A percentile compares a stretch with the other conserved stretches of the same genome.
These are phyloP conservation scores for Mactra quadrangularis DNA, from an alignment of 1,140 invertebrate species.

Conservation along the genomic window DNA sequence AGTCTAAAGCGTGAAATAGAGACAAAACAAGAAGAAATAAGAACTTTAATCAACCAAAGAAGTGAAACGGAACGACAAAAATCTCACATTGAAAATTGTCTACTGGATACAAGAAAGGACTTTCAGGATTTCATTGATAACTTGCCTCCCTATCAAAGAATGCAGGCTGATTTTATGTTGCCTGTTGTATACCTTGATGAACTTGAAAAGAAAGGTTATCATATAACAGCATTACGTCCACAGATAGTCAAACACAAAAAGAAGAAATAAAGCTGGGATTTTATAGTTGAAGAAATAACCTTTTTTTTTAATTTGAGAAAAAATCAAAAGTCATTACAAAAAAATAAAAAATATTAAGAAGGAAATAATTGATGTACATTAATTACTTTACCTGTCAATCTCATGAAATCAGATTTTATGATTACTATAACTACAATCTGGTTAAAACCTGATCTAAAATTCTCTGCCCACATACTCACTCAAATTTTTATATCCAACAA, in stretches of 20 bases:
- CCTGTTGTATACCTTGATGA: conserved; percentile 69
- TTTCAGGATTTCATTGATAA: conserved; percentile 75
- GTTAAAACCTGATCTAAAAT: too few relatives aligned
- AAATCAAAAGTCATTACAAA: too few relatives aligned
- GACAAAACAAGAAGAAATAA: conserved; percentile 57
- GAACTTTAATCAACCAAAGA: conserved; percentile 47
- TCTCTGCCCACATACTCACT: too few relatives aligned
- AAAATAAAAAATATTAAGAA: not conserved
- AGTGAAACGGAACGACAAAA: conserved; percentile 64
- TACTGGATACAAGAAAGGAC: conserved; percentile 63
- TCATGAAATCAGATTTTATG: too few relatives aligned
- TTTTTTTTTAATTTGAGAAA: too few relatives aligned
- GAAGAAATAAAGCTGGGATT: not conserved
- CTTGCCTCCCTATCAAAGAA: conserved; percentile 59
- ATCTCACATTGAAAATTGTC: conserved; percentile 62
- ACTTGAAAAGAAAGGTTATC: conserved; percentile 54
- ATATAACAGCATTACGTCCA: conserved; percentile 25
- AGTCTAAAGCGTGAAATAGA: conserved; percentile 61
- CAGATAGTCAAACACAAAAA: conserved; percentile 16
- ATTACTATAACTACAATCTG: too few relatives aligned
- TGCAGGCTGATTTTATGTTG: conserved; percentile 69
- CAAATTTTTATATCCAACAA: too few relatives aligned
- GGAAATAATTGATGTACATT: not conserved
- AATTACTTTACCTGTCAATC: too few relatives aligned
- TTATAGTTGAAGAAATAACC: not conserved